phyloP scores from a whole-genome alignment of 2,113 vertebrate species.

The Falcunculus frontatus region DNA sequence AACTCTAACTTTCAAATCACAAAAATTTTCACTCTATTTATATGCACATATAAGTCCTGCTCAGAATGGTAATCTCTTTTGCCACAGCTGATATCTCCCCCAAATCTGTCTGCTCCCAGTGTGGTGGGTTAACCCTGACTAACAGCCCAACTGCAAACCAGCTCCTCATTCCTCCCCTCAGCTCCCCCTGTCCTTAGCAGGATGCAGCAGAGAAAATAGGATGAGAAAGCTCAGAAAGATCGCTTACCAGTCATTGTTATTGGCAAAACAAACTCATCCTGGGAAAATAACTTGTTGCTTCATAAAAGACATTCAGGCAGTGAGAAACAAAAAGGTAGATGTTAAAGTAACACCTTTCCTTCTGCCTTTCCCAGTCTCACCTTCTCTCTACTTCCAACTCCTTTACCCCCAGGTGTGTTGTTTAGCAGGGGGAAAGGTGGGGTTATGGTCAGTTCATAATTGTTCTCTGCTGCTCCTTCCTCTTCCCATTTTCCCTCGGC shows the following conservation, averaged over 20 bases:
- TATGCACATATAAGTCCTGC: not conserved
- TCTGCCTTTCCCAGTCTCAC: not conserved
- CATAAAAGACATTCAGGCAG: not conserved
- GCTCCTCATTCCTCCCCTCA: not conserved
- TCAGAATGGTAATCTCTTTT: not conserved
- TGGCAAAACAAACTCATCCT: not conserved
- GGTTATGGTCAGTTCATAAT: not conserved
- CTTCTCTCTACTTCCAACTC: not conserved
- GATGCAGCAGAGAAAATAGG: not conserved
- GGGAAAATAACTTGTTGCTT: not conserved
- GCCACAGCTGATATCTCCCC: not conserved
- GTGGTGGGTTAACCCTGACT: not conserved
- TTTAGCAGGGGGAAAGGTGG: not conserved
- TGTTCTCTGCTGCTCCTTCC: not conserved
- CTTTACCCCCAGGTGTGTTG: not conserved
- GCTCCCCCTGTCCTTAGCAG: not conserved
- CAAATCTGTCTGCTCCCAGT: not conserved
- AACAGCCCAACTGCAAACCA: not conserved
- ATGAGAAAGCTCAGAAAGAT: not conserved
- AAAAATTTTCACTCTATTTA: not conserved
- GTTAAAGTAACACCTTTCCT: not conserved
- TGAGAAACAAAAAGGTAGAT: not conserved
- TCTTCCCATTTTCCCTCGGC: accelerated
- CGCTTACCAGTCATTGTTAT: not conserved
- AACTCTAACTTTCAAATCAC: not conserved